A percentile compares a stretch with the other conserved stretches of the same genome.
Evolutionary conservation across 2,888 invertebrate genomes (phyloP).

Genomic region (Pogonocherus hispidulus): DNA sequence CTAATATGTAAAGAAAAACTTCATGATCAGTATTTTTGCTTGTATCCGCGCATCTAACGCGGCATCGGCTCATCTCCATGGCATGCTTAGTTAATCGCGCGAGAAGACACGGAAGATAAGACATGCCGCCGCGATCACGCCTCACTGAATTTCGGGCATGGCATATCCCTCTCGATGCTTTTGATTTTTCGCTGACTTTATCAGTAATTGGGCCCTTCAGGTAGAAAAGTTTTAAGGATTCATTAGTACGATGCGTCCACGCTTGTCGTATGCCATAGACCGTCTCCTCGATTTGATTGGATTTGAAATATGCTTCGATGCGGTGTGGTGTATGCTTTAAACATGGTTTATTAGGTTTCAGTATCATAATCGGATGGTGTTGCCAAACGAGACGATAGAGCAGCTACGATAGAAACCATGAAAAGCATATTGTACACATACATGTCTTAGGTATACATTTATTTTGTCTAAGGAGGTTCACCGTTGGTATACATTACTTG

Average conservation of each 20-base stretch:
- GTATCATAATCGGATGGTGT: constrained; percentile 3
- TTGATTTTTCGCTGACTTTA: constrained; percentile 50
- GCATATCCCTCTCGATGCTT: constrained; percentile 42
- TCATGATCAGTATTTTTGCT: too few relatives aligned
- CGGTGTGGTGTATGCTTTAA: constrained; percentile 22
- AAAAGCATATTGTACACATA: too few relatives aligned
- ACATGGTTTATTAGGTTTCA: constrained; percentile 17
- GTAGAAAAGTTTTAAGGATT: constrained; percentile 46
- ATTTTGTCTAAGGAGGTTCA: too few relatives aligned
- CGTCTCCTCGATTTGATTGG: constrained; percentile 8
- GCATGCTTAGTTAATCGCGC: constrained; percentile 53
- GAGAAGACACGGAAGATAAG: constrained; percentile 50
- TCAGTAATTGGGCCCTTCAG: constrained; percentile 43
- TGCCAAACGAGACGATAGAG: neutral
- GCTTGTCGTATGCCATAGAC: constrained; percentile 42
- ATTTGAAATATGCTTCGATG: neutral
- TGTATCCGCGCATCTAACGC: neutral
- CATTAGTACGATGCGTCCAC: constrained; percentile 47
- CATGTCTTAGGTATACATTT: too few relatives aligned
- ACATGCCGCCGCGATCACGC: constrained; percentile 48
- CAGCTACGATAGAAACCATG: too few relatives aligned
- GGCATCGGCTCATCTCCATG: constrained; percentile 40
- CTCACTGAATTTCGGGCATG: constrained; percentile 52
- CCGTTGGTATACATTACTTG: too few relatives aligned
- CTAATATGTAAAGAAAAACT: too few relatives aligned